These are phyloP conservation scores for Tuberolachnus salignus DNA, from an alignment of 2,888 invertebrate genomes.

Conservation along the genomic window DNA sequence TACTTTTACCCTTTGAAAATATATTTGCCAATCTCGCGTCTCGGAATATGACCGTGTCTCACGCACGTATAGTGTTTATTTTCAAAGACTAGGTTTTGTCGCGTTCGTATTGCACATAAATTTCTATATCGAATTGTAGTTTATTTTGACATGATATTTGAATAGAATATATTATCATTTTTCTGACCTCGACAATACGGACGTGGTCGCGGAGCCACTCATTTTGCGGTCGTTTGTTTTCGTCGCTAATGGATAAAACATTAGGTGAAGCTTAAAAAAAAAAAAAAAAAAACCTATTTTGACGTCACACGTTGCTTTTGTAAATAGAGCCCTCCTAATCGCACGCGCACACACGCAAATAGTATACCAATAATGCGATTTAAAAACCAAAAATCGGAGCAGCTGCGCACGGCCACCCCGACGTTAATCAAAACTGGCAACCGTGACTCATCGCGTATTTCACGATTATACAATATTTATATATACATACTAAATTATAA, in stretches of 20 bases:
- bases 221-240: constrained; percentile 6
- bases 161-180: neutral
- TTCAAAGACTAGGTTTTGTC: constrained; percentile 1
- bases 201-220: neutral
- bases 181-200: neutral
- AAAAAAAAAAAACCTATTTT: constrained; percentile 18
- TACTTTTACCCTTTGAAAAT: no score
- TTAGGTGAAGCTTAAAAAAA: constrained; percentile 15
- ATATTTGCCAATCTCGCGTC: no score
- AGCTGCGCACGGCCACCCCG: constrained; percentile 51
- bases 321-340: neutral
- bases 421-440: constrained; percentile 40
- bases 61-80: neutral
- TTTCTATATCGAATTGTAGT: no score
- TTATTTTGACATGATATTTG: no score
- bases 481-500: neutral
- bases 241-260: constrained; percentile 46
- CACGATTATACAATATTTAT: constrained; percentile 7
- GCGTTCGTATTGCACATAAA: neutral
- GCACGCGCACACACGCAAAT: neutral
- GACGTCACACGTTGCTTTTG: constrained; percentile 43
- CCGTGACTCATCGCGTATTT: constrained; percentile 49
- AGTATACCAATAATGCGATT: constrained; percentile 49
- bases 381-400: constrained; percentile 53
- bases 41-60: neutral